A percentile compares a stretch with the other conserved stretches of the same genome.
phyloP scores from a whole-genome alignment of 2,797 vertebrate genomes.

The Brachyrhaphis roseni region DNA sequence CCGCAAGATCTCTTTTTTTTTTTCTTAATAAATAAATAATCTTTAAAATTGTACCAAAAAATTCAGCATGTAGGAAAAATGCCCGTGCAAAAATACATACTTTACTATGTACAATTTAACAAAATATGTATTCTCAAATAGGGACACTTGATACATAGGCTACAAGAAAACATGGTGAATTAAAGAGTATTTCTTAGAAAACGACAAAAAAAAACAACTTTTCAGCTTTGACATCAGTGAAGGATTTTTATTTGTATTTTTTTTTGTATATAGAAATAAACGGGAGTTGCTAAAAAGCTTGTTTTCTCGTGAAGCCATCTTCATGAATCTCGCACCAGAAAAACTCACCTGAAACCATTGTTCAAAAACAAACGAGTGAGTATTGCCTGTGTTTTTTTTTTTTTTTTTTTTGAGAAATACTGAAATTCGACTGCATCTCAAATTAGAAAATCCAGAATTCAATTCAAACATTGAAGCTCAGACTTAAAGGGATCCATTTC shows the following conservation, averaged over 20 bases:
- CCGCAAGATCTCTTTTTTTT: constrained; percentile 79
- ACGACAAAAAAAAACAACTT: constrained; percentile 75
- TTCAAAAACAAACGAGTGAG: constrained; percentile 45
- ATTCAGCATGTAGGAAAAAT: constrained; percentile 91
- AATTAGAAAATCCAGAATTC: neutral
- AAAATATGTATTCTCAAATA: constrained; percentile 99
- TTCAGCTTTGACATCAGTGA: constrained; percentile 88
- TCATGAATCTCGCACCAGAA: constrained; percentile 71
- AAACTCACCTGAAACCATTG: constrained; percentile 41
- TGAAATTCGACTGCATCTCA: constrained; percentile 22
- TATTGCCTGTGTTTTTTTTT: constrained; percentile 64
- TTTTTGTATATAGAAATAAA: constrained; percentile 77
- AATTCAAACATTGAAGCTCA: neutral
- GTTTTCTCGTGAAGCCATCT: constrained; percentile 66
- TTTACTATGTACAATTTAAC: constrained; percentile 99
- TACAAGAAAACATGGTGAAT: constrained; percentile 83
- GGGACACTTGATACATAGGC: constrained; percentile 89
- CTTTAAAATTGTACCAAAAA: constrained; percentile 96
- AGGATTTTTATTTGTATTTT: constrained; percentile 85
- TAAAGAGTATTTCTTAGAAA: constrained; percentile 67
- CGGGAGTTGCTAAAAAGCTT: constrained; percentile 82
- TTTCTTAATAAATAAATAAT: constrained; percentile 96
- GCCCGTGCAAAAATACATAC: constrained; percentile 99
- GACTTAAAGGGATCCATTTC: neutral
- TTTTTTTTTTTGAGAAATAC: constrained; percentile 64